phyloP scores from a whole-genome alignment of 2,888 invertebrate species.

The Pandemis cinnamomeana region DNA sequence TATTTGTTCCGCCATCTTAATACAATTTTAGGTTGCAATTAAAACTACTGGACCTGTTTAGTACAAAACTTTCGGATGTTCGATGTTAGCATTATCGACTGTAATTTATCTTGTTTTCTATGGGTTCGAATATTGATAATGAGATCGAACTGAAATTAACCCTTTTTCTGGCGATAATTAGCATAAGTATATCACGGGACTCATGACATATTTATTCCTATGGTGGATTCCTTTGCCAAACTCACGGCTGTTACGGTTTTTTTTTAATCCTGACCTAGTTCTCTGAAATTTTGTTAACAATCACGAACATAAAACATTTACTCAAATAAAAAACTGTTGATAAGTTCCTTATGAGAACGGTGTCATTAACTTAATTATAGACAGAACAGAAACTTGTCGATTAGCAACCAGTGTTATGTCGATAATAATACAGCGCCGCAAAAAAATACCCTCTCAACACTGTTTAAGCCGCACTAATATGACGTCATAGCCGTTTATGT shows the following conservation, averaged over 20 bases:
- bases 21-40: slow-evolving; percentile 21
- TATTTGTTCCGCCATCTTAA: slow-evolving; percentile 30
- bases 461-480: not conserved
- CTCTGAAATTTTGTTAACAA: too few relatives aligned
- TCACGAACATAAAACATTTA: too few relatives aligned
- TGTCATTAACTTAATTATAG: slow-evolving; percentile 10
- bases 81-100: not conserved
- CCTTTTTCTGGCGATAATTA: not conserved
- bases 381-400: not conserved
- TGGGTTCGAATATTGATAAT: not conserved
- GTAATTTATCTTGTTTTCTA: slow-evolving; percentile 2
- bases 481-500: slow-evolving; percentile 5
- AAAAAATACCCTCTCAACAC: slow-evolving; percentile 9
- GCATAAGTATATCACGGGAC: not conserved
- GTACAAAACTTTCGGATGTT: slow-evolving; percentile 3
- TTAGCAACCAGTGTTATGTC: slow-evolving; percentile 12
- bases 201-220: not conserved
- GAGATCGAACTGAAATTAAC: not conserved
- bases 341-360: not conserved
- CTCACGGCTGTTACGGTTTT: not conserved
- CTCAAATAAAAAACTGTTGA: not conserved
- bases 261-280: too few relatives aligned
- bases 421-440: slow-evolving; percentile 10
- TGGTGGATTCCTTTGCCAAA: not conserved
- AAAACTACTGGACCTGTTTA: slow-evolving; percentile 17